Conservation (phyloP, 1,140 invertebrate genomes). For the Aphidius ervi region DNA sequence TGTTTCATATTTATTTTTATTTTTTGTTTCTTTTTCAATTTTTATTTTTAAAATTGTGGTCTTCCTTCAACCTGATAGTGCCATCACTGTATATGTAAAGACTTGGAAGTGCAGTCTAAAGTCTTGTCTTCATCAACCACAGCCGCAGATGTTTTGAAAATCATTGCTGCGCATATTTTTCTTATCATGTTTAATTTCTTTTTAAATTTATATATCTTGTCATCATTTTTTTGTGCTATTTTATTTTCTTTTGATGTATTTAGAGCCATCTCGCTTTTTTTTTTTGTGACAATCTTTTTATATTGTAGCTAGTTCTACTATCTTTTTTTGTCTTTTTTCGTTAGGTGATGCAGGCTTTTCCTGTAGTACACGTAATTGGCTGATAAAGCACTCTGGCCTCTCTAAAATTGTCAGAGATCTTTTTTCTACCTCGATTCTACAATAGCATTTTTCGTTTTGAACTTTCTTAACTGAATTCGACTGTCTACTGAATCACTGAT, state of each 20-base stretch:
- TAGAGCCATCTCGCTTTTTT: neutral
- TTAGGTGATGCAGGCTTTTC: neutral
- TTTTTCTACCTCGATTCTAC: slow-evolving; percentile 19
- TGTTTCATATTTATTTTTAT: too few species aligned
- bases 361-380: slow-evolving; percentile 28
- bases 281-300: neutral
- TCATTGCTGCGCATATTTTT: slow-evolving; percentile 34
- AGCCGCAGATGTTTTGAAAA: too few species aligned
- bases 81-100: too few species aligned
- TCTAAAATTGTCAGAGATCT: slow-evolving; percentile 1
- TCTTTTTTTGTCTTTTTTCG: slow-evolving; percentile 7
- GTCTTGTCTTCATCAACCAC: too few species aligned
- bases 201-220: slow-evolving; percentile 14
- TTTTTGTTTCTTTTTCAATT: too few species aligned
- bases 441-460: neutral
- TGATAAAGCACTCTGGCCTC: slow-evolving; percentile 28
- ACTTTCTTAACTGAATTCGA: too few species aligned
- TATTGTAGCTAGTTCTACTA: neutral
- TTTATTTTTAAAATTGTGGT: too few species aligned
- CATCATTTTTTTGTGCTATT: neutral
- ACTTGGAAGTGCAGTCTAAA: too few species aligned
- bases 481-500: too few species aligned
- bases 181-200: slow-evolving; percentile 17
- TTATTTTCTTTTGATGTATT: slow-evolving; percentile 2
- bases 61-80: too few species aligned